These are phyloP conservation scores for Tillus elongatus DNA, from an alignment of 2,888 invertebrate genomes.

Conservation along the genomic window DNA sequence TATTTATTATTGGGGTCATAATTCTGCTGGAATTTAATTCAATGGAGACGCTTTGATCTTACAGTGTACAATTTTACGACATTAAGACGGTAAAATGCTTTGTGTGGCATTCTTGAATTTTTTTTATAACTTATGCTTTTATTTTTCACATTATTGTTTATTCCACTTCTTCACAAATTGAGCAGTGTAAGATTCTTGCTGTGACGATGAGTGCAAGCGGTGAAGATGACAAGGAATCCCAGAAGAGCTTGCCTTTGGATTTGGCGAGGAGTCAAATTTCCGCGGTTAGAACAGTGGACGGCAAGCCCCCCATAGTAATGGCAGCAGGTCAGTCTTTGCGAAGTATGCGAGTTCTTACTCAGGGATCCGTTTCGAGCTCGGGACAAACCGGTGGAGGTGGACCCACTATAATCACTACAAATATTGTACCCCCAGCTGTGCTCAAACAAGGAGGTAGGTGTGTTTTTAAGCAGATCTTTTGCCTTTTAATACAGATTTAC, in stretches of 20 bases:
- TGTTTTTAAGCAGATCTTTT: too few relatives aligned
- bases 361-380: slow-evolving; percentile 31
- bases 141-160: slow-evolving; percentile 4
- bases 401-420: slow-evolving; percentile 39
- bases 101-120: slow-evolving; percentile 1
- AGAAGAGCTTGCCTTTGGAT: slow-evolving; percentile 48
- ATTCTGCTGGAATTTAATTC: too few relatives aligned
- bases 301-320: slow-evolving; percentile 37
- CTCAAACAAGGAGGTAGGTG: slow-evolving; percentile 49
- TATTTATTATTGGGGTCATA: too few relatives aligned
- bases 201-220: slow-evolving; percentile 37
- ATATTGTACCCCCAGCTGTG: slow-evolving; percentile 45
- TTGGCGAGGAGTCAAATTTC: slow-evolving; percentile 46
- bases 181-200: too few relatives aligned
- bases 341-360: slow-evolving; percentile 38
- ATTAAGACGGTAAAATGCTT: background rate
- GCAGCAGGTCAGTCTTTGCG: slow-evolving; percentile 33
- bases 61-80: too few relatives aligned
- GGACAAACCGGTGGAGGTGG: slow-evolving; percentile 31
- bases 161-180: too few relatives aligned
- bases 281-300: slow-evolving; percentile 43
- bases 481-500: too few relatives aligned
- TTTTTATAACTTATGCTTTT: slow-evolving; percentile 9
- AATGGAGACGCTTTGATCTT: too few relatives aligned
- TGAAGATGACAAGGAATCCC: slow-evolving; percentile 49